These are phyloP conservation scores for Nomada fabriciana DNA, from an alignment of 2,888 invertebrate species.

Conservation along the genomic window DNA sequence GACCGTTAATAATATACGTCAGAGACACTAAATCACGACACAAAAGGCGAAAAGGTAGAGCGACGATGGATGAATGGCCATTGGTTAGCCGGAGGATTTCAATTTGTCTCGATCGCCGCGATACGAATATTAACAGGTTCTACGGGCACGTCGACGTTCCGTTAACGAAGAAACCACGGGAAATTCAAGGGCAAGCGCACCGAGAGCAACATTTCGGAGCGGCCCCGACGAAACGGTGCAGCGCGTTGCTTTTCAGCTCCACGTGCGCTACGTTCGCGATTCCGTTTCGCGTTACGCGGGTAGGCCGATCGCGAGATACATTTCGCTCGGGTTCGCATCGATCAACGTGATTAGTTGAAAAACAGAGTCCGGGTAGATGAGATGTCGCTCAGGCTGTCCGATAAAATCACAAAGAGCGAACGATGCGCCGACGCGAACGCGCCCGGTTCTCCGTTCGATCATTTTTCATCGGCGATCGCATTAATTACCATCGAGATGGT, in stretches of 20 bases:
- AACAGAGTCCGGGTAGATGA: slow-evolving; percentile 38
- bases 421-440: too few species aligned
- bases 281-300: neutral
- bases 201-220: too few species aligned
- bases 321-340: slow-evolving; percentile 30
- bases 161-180: too few species aligned
- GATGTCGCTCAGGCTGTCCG: slow-evolving; percentile 49
- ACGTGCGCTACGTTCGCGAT: neutral
- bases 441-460: slow-evolving; percentile 51
- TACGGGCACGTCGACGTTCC: too few species aligned
- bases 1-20: slow-evolving; percentile 73
- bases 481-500: slow-evolving; percentile 81
- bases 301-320: neutral
- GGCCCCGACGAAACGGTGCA: too few species aligned
- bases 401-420: slow-evolving; percentile 47
- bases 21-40: slow-evolving; percentile 68
- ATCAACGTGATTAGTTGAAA: slow-evolving; percentile 8
- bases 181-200: too few species aligned
- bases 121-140: slow-evolving; percentile 77
- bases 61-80: slow-evolving; percentile 50
- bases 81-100: slow-evolving; percentile 75
- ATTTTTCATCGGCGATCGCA: slow-evolving; percentile 79
- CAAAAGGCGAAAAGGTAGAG: slow-evolving; percentile 59
- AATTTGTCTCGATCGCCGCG: slow-evolving; percentile 82
- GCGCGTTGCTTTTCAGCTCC: neutral